phyloP scores from a whole-genome alignment of 2,113 vertebrate species.

The Vireo altiloquus region DNA sequence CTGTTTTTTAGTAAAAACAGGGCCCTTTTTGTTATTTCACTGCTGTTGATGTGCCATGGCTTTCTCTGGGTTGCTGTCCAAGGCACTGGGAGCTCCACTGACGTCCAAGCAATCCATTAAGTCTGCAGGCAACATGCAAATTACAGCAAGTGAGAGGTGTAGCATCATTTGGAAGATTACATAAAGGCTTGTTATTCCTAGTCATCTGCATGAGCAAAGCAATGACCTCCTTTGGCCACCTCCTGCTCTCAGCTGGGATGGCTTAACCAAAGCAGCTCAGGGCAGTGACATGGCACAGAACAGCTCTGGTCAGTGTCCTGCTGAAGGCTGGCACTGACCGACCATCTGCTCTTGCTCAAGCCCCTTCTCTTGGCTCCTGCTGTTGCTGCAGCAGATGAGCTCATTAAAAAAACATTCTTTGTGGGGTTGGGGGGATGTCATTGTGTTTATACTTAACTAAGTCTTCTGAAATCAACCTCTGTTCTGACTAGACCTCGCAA shows the following conservation, averaged over 20 bases:
- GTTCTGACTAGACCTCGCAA: background rate
- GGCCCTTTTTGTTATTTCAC: background rate
- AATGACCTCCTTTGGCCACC: background rate
- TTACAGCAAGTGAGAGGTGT: background rate
- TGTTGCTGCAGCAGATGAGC: background rate
- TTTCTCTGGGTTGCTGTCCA: background rate
- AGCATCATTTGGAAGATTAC: background rate
- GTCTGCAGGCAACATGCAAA: background rate
- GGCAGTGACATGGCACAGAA: background rate
- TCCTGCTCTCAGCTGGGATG: background rate
- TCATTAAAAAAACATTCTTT: background rate
- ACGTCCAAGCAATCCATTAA: background rate
- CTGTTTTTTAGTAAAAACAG: background rate
- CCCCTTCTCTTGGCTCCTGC: background rate
- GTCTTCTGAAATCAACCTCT: background rate
- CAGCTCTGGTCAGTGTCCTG: background rate
- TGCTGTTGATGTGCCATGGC: background rate
- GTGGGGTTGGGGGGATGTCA: background rate
- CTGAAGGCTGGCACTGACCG: background rate
- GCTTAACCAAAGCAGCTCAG: background rate
- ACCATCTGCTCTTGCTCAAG: background rate
- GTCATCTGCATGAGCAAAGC: background rate
- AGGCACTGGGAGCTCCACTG: background rate
- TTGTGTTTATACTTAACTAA: background rate
- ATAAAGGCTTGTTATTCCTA: background rate